Percentiles rank a stretch among this genome's conserved stretches.
Conservation (phyloP, 2,113 vertebrate genomes). For the Thymallus thymallus region DNA sequence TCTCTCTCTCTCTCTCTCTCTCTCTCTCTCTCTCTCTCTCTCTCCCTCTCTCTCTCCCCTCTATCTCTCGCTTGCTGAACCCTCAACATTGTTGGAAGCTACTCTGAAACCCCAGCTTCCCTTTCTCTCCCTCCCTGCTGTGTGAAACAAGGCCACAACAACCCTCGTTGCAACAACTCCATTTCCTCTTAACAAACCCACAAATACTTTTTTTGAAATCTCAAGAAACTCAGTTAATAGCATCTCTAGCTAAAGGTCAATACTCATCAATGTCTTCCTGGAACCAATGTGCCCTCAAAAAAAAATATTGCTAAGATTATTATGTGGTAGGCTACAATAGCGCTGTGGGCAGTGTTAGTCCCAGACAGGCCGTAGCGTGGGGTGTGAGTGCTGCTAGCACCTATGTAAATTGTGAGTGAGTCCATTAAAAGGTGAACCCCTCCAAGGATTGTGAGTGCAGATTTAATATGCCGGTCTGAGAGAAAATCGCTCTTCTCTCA, state of each 20-base stretch:
- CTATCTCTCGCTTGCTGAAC: conserved; percentile 11
- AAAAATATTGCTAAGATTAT: not conserved
- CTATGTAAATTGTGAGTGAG: conserved; percentile 17
- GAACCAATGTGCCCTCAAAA: conserved; percentile 14
- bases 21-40: not conserved
- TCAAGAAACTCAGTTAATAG: conserved; percentile 31
- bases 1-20: not conserved
- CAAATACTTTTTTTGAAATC: conserved; percentile 25
- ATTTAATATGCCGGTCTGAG: conserved; percentile 39
- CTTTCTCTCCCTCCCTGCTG: conserved; percentile 7
- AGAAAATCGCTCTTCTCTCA: conserved; percentile 36
- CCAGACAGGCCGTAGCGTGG: not conserved
- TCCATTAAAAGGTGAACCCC: conserved; percentile 35
- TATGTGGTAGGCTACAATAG: not conserved
- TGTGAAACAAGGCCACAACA: conserved; percentile 29
- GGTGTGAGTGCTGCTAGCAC: conserved; percentile 3
- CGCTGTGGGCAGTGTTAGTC: not conserved
- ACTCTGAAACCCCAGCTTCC: conserved; percentile 42
- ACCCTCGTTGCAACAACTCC: conserved; percentile 40
- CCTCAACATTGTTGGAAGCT: conserved; percentile 27
- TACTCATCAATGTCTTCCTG: conserved; percentile 22
- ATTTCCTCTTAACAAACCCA: conserved; percentile 47
- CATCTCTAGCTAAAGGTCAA: conserved; percentile 25
- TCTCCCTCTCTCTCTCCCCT: not conserved
- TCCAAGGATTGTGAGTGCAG: conserved; percentile 21